Percentiles rank a stretch among this genome's conserved stretches.
These are phyloP conservation scores for Myxocyprinus asiaticus DNA, from an alignment of 2,113 vertebrate species.

Conservation along the genomic window DNA sequence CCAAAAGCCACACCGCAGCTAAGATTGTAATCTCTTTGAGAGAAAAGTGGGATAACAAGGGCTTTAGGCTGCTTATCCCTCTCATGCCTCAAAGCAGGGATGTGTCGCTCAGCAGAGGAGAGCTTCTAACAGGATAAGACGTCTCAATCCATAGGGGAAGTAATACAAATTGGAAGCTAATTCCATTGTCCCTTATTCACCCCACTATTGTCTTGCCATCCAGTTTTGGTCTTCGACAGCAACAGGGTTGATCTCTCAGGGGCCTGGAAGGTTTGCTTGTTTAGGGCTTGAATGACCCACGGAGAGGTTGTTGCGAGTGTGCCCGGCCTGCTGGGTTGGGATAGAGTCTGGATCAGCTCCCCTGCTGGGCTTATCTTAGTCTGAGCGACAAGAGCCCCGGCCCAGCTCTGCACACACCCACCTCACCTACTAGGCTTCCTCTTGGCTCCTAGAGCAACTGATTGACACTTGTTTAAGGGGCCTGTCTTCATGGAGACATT, in stretches of 20 bases:
- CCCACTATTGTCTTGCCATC: constrained; percentile 64
- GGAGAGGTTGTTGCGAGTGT: constrained; percentile 38
- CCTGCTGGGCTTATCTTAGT: constrained; percentile 69
- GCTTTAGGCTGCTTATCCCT: constrained; percentile 70
- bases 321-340: constrained; percentile 65
- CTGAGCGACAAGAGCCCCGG: constrained; percentile 62
- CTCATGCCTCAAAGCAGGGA: constrained; percentile 61
- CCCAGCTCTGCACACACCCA: constrained; percentile 35
- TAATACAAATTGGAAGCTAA: constrained; percentile 75
- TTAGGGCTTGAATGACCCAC: constrained; percentile 58
- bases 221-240: constrained; percentile 54
- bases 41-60: constrained; percentile 70
- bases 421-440: neutral
- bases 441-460: constrained; percentile 63
- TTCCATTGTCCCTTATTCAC: constrained; percentile 61
- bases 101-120: constrained; percentile 68
- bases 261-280: constrained; percentile 62
- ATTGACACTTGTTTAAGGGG: constrained; percentile 75
- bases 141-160: constrained; percentile 61
- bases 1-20: constrained; percentile 68
- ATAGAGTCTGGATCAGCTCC: constrained; percentile 61
- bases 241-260: constrained; percentile 51
- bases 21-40: constrained; percentile 74
- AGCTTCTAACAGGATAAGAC: constrained; percentile 70
- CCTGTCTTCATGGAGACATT: constrained; percentile 81